phyloP scores from a whole-genome alignment of 2,888 invertebrate species.

The Ischnura elegans region DNA sequence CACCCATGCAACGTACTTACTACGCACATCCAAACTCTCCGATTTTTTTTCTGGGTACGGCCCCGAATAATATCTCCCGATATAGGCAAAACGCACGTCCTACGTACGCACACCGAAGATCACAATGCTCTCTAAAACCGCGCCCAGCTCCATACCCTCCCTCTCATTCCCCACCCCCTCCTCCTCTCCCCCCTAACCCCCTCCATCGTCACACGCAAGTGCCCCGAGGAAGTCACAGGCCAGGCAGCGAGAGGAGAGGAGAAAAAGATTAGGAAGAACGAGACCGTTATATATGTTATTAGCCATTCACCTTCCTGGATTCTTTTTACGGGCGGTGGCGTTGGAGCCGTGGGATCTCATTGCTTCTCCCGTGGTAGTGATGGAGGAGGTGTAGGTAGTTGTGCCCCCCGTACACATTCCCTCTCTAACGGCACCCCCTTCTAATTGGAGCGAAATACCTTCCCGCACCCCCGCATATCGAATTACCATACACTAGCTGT shows the following conservation, averaged over 20 bases:
- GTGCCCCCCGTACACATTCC: neutral
- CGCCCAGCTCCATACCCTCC: neutral
- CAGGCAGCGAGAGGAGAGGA: neutral
- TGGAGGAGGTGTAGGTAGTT: neutral
- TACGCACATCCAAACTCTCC: no score
- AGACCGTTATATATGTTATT: slow-evolving; percentile 19
- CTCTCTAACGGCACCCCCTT: neutral
- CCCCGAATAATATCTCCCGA: no score
- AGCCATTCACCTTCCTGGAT: slow-evolving; percentile 23
- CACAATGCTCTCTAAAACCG: neutral
- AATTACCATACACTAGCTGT: neutral
- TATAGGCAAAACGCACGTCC: no score
- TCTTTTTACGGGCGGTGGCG: slow-evolving; percentile 34
- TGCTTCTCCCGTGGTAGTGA: neutral
- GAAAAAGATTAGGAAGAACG: neutral
- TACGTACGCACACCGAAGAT: no score
- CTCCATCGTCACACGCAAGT: neutral
- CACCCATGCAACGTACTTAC: no score
- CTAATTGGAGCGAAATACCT: neutral
- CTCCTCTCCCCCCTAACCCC: neutral
- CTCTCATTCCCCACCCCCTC: no score
- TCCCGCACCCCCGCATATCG: neutral
- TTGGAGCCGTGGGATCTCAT: slow-evolving; percentile 8
- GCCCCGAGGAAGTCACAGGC: neutral
- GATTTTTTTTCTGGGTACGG: no score